Base-by-base conservation (phyloP, 1,140 invertebrate species). In the Drosophila guanche region DNA sequence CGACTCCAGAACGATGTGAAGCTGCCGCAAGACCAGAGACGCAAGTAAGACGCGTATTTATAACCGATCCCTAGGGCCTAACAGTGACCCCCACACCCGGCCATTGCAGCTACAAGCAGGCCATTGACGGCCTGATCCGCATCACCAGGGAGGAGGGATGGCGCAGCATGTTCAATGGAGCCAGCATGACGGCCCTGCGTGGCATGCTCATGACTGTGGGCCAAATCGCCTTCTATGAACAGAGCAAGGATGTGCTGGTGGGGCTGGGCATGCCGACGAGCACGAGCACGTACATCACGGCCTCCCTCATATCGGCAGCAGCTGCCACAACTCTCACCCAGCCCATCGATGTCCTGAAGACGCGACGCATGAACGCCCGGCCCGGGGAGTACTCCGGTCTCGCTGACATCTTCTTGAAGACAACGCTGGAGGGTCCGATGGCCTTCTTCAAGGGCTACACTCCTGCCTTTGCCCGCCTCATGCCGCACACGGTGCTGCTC, bases 401-500 rank as follows among this genome's bases (percentile, higher is more conserved):
- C 29, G 85, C 94, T 63, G 94, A 96, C 79, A 93, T 99, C 67
- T 93, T 98, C 16, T 70, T 93, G 0, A 95, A 96, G 86, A 99
- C 98, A 23, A 97, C 96, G 1, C 96, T 95, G 92, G 92, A 97
- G 73, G 98, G 98, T 23, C 98, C 98, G 10, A 55, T 95, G 46
- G 98, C 97, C 72, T 99, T 99, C 92, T 99, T 96, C 89, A 99
- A 99, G 93, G 99, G 99, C 5, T 99, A 98, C 91, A 92, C 99
- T 80, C 99, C 99, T 76, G 97, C 99, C 1, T 99, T 99, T 92
- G 95, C 99, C 2, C 95, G 99, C 48, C 93, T 99, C 10, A 97
- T 96, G 41, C 99, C 99, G 0, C 99, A 99, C 66, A 99, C 99
- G 1, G 96, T 99, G 53, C 92, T 99, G 8, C 97, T 98, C 1